A percentile compares a stretch with the other conserved stretches of the same genome.
Conservation (phyloP, 2,113 vertebrate species). For the Python bivittatus region DNA sequence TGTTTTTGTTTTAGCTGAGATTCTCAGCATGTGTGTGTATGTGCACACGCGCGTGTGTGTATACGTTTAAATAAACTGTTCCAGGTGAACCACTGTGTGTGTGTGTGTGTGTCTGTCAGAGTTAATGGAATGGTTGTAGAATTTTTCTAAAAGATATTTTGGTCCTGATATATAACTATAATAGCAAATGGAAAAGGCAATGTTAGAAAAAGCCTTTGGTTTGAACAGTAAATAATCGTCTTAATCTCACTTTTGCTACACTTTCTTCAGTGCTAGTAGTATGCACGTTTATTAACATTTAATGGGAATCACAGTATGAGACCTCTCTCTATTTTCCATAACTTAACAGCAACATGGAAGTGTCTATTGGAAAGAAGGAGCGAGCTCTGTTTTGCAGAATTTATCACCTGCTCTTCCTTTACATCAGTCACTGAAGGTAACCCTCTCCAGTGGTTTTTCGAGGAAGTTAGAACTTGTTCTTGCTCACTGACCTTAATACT, state of each 20-base stretch:
- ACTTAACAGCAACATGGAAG: constrained; percentile 91
- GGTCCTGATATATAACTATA: background rate
- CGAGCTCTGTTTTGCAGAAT: constrained; percentile 69
- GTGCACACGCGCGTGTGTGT: too few species aligned
- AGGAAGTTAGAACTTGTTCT: background rate
- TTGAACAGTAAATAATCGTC: background rate
- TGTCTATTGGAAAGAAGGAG: constrained; percentile 88
- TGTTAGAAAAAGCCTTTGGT: background rate
- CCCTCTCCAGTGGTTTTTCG: background rate
- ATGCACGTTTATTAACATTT: background rate
- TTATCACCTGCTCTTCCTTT: constrained; percentile 73
- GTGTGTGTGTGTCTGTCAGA: background rate
- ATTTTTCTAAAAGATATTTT: background rate
- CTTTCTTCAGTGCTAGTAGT: too few species aligned
- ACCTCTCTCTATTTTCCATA: constrained; percentile 12
- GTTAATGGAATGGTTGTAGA: background rate
- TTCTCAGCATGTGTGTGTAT: background rate
- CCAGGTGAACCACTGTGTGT: background rate
- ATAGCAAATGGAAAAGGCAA: background rate
- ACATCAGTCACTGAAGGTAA: constrained; percentile 81
- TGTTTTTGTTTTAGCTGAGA: background rate
- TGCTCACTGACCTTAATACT: constrained; percentile 10
- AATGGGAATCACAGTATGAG: constrained; percentile 11
- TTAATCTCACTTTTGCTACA: background rate
- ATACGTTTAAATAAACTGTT: background rate